These are phyloP conservation scores for Eumerus sabulonum DNA, from an alignment of 2,888 invertebrate genomes.

Conservation along the genomic window DNA sequence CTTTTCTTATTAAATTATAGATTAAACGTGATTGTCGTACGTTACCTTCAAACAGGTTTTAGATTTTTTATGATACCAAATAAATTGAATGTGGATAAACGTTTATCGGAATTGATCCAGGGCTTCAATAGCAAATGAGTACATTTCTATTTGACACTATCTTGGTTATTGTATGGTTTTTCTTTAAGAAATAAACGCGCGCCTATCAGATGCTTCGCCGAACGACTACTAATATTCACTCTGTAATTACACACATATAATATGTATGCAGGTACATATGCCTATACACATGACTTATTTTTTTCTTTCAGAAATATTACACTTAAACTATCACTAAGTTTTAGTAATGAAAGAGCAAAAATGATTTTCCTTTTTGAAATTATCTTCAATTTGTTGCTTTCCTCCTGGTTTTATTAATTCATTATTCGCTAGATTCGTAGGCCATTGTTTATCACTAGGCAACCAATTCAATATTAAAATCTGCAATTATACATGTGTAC, in stretches of 20 bases:
- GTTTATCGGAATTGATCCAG: constrained; percentile 22
- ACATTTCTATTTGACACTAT: constrained; percentile 45
- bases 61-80: background rate
- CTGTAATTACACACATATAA: background rate
- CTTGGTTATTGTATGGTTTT: constrained; percentile 23
- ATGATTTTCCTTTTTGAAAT: constrained; percentile 1
- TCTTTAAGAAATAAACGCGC: constrained; percentile 57
- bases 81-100: constrained; percentile 23
- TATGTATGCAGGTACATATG: too few relatives aligned
- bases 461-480: constrained; percentile 25
- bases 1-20: too few relatives aligned
- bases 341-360: constrained; percentile 45
- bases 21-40: constrained; percentile 28
- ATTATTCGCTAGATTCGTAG: constrained; percentile 28
- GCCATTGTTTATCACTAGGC: constrained; percentile 47
- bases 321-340: constrained; percentile 47
- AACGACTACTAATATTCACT: constrained; percentile 26
- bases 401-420: background rate
- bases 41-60: constrained; percentile 53
- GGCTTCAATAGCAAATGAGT: constrained; percentile 13
- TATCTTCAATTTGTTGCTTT: too few relatives aligned
- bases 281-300: too few relatives aligned
- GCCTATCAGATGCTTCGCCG: constrained; percentile 58
- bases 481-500: background rate
- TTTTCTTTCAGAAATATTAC: constrained; percentile 48